These are phyloP conservation scores for Stenodema calcarata DNA, from an alignment of 2,888 invertebrate species.

Conservation along the genomic window DNA sequence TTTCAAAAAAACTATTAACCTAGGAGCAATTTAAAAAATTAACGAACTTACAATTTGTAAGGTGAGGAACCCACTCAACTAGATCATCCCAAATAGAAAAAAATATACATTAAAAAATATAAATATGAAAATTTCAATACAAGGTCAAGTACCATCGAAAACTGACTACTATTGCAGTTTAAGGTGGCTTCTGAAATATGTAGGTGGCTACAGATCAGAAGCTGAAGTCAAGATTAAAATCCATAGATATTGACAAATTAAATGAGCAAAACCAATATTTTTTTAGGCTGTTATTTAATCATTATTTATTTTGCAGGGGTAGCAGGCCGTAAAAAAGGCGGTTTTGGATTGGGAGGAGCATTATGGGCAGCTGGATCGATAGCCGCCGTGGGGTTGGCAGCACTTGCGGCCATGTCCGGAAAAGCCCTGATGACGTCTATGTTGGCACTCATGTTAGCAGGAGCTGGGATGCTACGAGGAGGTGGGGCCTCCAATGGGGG, in stretches of 20 bases:
- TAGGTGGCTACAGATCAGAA: no score
- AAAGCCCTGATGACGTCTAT: conserved; percentile 86
- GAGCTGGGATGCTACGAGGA: conserved; percentile 64
- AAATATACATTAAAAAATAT: no score
- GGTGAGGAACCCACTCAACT: no score
- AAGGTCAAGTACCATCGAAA: no score
- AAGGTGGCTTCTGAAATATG: no score
- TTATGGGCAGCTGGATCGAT: conserved; percentile 68
- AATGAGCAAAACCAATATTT: not conserved
- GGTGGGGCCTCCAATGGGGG: conserved; percentile 48
- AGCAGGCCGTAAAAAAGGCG: conserved; percentile 50
- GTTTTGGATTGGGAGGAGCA: conserved; percentile 41
- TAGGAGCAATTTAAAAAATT: no score
- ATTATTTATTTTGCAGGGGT: conserved; percentile 6
- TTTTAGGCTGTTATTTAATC: not conserved
- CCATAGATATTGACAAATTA: not conserved
- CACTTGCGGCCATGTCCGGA: conserved; percentile 80
- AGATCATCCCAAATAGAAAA: no score
- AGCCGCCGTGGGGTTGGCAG: conserved; percentile 82
- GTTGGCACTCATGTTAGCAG: conserved; percentile 79
- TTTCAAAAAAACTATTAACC: no score
- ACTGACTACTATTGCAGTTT: no score
- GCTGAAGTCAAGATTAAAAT: no score
- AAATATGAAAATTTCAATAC: no score
- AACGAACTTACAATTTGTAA: no score